Percentiles rank a stretch among this genome's conserved stretches.
Conservation (phyloP, 2,797 vertebrate species). For the Tachyglossus aculeatus region DNA sequence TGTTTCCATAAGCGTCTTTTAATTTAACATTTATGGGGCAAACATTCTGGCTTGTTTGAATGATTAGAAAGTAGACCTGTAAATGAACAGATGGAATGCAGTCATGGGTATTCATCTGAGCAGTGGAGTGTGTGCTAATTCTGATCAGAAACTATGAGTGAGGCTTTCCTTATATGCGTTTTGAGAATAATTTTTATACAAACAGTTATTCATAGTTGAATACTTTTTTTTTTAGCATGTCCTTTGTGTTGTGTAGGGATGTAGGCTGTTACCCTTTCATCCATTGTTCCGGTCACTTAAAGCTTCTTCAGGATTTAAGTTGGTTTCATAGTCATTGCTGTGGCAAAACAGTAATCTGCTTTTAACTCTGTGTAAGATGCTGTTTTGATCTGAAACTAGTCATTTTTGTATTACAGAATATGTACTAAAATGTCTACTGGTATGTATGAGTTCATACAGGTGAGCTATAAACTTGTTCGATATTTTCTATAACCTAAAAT, state of each 20-base stretch:
- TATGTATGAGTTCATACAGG: too few species aligned
- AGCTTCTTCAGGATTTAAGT: constrained; percentile 54
- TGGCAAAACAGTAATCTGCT: constrained; percentile 1
- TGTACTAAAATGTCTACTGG: too few species aligned
- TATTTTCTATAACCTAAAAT: too few species aligned
- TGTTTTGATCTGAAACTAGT: too few species aligned
- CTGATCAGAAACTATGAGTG: background rate
- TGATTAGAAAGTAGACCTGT: background rate
- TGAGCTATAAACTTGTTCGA: too few species aligned
- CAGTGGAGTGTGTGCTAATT: background rate
- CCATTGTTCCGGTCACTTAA: constrained; percentile 30
- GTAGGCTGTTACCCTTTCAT: constrained; percentile 36
- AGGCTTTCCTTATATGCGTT: background rate
- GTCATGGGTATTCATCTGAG: background rate
- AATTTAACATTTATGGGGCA: background rate
- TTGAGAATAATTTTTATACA: constrained; percentile 12
- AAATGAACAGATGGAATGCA: background rate
- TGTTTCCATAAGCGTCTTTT: too few species aligned
- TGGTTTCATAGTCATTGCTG: constrained; percentile 20
- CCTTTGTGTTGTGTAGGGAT: background rate
- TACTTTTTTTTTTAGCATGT: constrained; percentile 2
- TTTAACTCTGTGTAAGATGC: background rate
- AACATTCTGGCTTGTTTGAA: background rate
- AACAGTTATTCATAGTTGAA: constrained; percentile 31
- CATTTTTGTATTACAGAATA: too few species aligned